Base-by-base conservation (phyloP, 2,113 vertebrate genomes). In the Guaruba guarouba region DNA sequence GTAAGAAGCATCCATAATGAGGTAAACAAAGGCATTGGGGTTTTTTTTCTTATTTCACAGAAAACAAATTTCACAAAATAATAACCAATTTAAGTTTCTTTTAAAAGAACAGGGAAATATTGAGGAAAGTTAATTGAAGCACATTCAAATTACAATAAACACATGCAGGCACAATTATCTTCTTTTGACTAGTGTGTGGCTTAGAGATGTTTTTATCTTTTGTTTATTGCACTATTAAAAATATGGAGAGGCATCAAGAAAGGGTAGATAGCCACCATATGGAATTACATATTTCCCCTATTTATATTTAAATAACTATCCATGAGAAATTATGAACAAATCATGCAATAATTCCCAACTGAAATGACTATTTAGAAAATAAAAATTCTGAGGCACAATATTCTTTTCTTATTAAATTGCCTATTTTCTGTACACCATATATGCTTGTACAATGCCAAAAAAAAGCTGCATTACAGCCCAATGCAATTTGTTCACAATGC, bases 231-330 rank as follows among this genome's bases (percentile, higher is more conserved):
- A 96, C 95, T 96, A 96, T 97, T 97, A 98, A 97, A 98, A 97
- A 98, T 96, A 97, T 95, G 79, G 92, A 94, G 86, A 98, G 92
- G 95, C 96, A 95, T 94, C 96, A 96, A 95, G 95, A 95, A 97
- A 96, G 96, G 84, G 94, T 96, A 97, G 97, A 97, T 98, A 97
- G 96, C 93, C 86, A 73, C 95, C 78, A 94, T 97, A 97, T 96
- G 97, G 97, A 98, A 97, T 89, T 94, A 97, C 93, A 96, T 94
- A 97, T 97, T 98, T 97, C 92, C 93, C 94, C 98, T 95, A 98
- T 98, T 98, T 98, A 98, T 98, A 98, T 98, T 98, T 98, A 98
- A 98, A 98, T 98, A 98, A 97, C 98, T 96, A 93, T 95, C 96
- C 92, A 63, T 96, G 95, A 96, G 97, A 98, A 98, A 98, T 98